Percentiles rank a stretch among this genome's conserved stretches.
These are phyloP conservation scores for Drosophila formosana DNA, from an alignment of 2,888 invertebrate genomes.

Conservation along the genomic window DNA sequence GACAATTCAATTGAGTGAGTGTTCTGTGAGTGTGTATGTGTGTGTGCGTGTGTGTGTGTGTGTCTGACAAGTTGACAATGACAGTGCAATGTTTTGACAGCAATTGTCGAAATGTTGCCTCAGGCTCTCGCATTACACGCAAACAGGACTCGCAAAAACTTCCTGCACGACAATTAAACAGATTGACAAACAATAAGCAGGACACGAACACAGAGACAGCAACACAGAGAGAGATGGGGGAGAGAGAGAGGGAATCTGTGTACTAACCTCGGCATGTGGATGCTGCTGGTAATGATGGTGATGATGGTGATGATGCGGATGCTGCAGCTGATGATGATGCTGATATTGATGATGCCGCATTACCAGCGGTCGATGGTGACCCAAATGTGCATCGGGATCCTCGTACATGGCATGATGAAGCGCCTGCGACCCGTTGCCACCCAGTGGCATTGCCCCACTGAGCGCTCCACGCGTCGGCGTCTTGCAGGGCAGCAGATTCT, in stretches of 20 bases:
- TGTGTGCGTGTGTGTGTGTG: constrained; percentile 22
- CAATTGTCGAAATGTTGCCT: constrained; percentile 73
- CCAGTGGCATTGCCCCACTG: constrained; percentile 81
- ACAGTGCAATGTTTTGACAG: constrained; percentile 77
- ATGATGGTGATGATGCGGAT: constrained; percentile 77
- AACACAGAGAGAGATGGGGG: not conserved
- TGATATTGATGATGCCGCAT: constrained; percentile 85
- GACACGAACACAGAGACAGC: not conserved
- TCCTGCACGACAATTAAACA: constrained; percentile 53
- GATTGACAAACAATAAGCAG: constrained; percentile 23
- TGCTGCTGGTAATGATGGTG: constrained; percentile 77
- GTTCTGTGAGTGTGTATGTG: not conserved
- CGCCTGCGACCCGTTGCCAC: constrained; percentile 86
- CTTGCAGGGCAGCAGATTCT: constrained; percentile 93
- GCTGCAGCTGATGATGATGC: constrained; percentile 70
- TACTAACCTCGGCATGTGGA: constrained; percentile 84
- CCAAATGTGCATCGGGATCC: constrained; percentile 89
- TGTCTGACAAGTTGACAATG: constrained; percentile 63
- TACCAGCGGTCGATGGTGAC: constrained; percentile 86
- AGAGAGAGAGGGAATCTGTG: not conserved
- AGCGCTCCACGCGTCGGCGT: constrained; percentile 87
- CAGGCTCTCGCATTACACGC: constrained; percentile 32
- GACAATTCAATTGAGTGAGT: constrained; percentile 54
- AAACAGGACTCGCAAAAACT: constrained; percentile 23
- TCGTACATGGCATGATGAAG: constrained; percentile 88